These are phyloP conservation scores for Cantharis nigra DNA, from an alignment of 2,888 invertebrate species.

Conservation along the genomic window DNA sequence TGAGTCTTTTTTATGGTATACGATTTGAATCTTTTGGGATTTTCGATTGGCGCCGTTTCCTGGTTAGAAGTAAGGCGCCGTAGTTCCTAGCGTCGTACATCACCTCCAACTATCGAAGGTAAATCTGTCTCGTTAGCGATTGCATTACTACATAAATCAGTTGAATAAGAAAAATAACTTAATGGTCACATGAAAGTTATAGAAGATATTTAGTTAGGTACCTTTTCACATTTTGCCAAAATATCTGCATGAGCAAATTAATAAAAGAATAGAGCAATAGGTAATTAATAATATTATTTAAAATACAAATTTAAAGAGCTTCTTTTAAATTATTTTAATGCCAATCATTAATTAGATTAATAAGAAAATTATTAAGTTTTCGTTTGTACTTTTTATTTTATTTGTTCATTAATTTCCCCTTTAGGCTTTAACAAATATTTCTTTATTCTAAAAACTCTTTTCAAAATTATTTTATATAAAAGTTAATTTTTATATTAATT, in stretches of 20 bases:
- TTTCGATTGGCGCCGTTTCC: slow-evolving; percentile 47
- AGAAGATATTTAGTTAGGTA: slow-evolving; percentile 43
- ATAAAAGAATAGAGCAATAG: neutral
- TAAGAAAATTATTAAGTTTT: too few relatives aligned
- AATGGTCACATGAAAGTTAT: slow-evolving; percentile 53
- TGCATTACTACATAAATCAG: slow-evolving; percentile 48
- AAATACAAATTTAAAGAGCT: neutral
- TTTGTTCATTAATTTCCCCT: too few relatives aligned
- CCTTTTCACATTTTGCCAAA: slow-evolving; percentile 35
- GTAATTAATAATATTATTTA: neutral
- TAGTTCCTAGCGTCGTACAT: slow-evolving; percentile 38
- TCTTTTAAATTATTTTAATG: too few relatives aligned
- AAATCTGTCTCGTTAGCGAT: slow-evolving; percentile 48
- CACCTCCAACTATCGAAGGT: slow-evolving; percentile 38
- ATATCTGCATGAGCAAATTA: neutral
- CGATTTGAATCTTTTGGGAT: slow-evolving; percentile 47
- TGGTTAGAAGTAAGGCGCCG: slow-evolving; percentile 39
- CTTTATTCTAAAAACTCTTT: too few relatives aligned
- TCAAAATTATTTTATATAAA: too few relatives aligned
- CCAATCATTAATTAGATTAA: too few relatives aligned
- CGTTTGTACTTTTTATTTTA: too few relatives aligned
- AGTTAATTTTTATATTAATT: too few relatives aligned
- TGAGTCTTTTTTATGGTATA: slow-evolving; percentile 43
- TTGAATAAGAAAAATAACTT: slow-evolving; percentile 48
- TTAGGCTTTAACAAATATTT: too few relatives aligned